These are phyloP conservation scores for Chaetogeoica ovagalla DNA, from an alignment of 2,888 invertebrate species.

Conservation along the genomic window DNA sequence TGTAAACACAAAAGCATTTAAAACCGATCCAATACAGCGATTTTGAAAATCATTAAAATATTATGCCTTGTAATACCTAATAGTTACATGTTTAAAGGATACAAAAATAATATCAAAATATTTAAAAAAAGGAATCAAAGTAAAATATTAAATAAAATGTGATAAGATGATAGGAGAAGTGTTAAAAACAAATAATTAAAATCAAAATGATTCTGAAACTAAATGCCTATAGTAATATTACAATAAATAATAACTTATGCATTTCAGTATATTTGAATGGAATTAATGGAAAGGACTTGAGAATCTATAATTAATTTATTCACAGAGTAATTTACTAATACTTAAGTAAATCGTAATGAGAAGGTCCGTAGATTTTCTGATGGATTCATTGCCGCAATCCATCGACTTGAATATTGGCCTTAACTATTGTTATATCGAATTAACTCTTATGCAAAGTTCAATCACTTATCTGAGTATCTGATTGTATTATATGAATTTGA, in stretches of 20 bases:
- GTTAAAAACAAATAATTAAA: too few relatives aligned
- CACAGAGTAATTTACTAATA: background rate
- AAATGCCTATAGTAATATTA: background rate
- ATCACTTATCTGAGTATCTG: background rate
- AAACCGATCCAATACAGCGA: too few relatives aligned
- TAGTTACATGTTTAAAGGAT: too few relatives aligned
- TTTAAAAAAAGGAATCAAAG: too few relatives aligned
- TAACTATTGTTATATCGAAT: conserved; percentile 22
- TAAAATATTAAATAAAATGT: too few relatives aligned
- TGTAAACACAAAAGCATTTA: too few relatives aligned
- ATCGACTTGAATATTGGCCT: conserved; percentile 1
- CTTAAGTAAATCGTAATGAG: conserved; percentile 15
- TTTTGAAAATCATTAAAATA: too few relatives aligned
- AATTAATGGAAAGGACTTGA: background rate
- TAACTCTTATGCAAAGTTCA: conserved; percentile 13
- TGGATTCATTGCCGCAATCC: background rate
- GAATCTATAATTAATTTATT: conserved; percentile 8
- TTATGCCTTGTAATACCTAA: too few relatives aligned
- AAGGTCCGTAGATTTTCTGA: conserved; percentile 14
- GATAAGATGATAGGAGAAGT: too few relatives aligned
- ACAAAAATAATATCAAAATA: too few relatives aligned
- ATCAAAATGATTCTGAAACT: too few relatives aligned
- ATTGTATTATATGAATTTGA: conserved; percentile 14
- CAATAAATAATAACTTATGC: background rate
- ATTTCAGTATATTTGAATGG: background rate